phyloP scores from a whole-genome alignment of 92 coral and sea anemone species.

The Plumapathes pennacea region DNA sequence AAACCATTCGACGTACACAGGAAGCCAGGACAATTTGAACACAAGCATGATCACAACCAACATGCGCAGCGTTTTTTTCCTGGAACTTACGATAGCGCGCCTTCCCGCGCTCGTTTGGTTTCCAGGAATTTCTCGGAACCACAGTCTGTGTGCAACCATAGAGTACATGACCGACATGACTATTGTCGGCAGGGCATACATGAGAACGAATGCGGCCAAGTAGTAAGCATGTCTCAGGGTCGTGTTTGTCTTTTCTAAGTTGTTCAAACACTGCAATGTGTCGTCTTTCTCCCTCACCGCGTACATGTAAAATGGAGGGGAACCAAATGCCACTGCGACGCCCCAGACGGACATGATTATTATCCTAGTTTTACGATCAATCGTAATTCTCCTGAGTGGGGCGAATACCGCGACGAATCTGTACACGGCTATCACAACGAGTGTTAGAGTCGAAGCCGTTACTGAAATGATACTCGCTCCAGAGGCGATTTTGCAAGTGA shows the following conservation, averaged over 20 bases:
- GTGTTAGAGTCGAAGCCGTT: conserved; percentile 19
- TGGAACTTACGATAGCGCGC: conserved; percentile 15
- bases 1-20: conserved; percentile 38
- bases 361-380: conserved; percentile 10
- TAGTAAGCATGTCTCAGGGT: conserved; percentile 19
- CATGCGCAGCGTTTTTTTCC: conserved; percentile 14
- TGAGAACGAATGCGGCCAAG: conserved; percentile 4
- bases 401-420: conserved; percentile 22
- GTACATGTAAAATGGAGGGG: conserved; percentile 16
- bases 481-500: conserved; percentile 20
- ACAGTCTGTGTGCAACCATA: conserved; percentile 17
- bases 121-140: conserved; percentile 38
- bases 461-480: conserved; percentile 15
- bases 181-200: conserved; percentile 20
- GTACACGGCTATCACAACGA: conserved; percentile 16
- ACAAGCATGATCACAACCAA: conserved; percentile 14
- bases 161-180: conserved; percentile 23
- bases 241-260: neutral
- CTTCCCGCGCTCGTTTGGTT: conserved; percentile 29
- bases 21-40: conserved; percentile 32
- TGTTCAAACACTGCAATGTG: conserved; percentile 12
- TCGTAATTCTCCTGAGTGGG: conserved; percentile 14
- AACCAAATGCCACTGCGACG: conserved; percentile 9
- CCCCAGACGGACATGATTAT: conserved; percentile 10
- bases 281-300: conserved; percentile 2